These are phyloP conservation scores for Pantherophis guttatus DNA, from an alignment of 2,113 vertebrate species.

Conservation along the genomic window DNA sequence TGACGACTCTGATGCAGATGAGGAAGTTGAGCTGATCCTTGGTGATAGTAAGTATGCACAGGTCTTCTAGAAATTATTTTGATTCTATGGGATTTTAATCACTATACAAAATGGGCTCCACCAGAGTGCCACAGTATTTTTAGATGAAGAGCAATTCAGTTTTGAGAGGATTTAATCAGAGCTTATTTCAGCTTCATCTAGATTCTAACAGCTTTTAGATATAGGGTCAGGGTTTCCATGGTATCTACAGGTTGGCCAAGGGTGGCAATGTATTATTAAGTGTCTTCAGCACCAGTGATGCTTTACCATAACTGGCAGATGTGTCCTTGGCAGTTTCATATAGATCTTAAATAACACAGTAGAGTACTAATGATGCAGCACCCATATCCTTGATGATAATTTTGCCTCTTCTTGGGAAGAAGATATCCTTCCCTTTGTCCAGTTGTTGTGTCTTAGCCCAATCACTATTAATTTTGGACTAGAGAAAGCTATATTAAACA, in stretches of 20 bases:
- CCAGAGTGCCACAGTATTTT: not conserved
- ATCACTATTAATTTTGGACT: not conserved
- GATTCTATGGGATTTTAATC: not conserved
- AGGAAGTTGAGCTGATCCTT: constrained; percentile 87
- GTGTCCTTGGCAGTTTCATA: not conserved
- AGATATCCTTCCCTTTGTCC: not conserved
- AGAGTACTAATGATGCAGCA: not conserved
- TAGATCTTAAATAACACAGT: not conserved
- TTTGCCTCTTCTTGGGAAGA: not conserved
- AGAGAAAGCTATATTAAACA: not conserved
- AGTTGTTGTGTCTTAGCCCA: not conserved
- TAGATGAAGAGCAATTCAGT: not conserved
- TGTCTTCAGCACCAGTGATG: not conserved
- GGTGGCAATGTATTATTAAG: not conserved
- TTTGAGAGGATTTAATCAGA: not conserved
- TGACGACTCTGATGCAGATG: constrained; percentile 86
- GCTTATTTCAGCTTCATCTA: not conserved
- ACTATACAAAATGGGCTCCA: not conserved
- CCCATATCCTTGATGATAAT: not conserved
- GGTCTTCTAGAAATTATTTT: not conserved
- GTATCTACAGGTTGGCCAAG: not conserved
- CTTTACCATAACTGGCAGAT: not conserved
- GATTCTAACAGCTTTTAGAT: not conserved
- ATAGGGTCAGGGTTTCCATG: not conserved
- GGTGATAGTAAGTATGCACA: constrained; percentile 84